phyloP scores from a whole-genome alignment of 2,888 invertebrate genomes.

The Homarus gammarus region DNA sequence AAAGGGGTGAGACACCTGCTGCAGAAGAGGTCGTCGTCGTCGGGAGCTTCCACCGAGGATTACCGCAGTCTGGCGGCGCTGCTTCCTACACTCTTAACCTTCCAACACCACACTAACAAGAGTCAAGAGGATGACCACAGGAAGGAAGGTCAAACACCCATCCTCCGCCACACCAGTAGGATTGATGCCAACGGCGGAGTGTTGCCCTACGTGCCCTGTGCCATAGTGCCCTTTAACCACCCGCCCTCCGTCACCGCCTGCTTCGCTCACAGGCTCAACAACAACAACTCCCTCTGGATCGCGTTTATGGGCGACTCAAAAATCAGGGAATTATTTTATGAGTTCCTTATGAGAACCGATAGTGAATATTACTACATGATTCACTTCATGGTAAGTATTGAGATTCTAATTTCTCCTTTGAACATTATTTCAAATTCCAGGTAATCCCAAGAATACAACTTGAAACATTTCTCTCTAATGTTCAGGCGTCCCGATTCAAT shows the following conservation, averaged over 20 bases:
- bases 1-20: conserved; percentile 17
- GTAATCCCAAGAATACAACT: too few species aligned
- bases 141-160: neutral
- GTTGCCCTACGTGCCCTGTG: conserved; percentile 55
- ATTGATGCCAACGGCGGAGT: conserved; percentile 48
- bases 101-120: conserved; percentile 5
- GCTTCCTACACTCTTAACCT: conserved; percentile 38
- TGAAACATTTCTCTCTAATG: too few species aligned
- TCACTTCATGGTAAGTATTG: too few species aligned
- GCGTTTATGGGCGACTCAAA: conserved; percentile 47
- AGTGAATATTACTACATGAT: too few species aligned
- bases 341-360: too few species aligned
- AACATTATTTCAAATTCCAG: too few species aligned
- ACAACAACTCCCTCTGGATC: conserved; percentile 4
- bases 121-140: too few species aligned
- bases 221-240: conserved; percentile 44
- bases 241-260: conserved; percentile 31
- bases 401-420: too few species aligned
- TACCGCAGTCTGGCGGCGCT: conserved; percentile 24
- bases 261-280: conserved; percentile 33
- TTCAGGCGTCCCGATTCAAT: too few species aligned
- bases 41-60: neutral
- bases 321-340: too few species aligned
- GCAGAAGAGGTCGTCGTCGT: conserved; percentile 10
- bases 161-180: conserved; percentile 15